These are phyloP conservation scores for Tetranychus truncatus DNA, from an alignment of 2,888 invertebrate genomes.

Conservation along the genomic window DNA sequence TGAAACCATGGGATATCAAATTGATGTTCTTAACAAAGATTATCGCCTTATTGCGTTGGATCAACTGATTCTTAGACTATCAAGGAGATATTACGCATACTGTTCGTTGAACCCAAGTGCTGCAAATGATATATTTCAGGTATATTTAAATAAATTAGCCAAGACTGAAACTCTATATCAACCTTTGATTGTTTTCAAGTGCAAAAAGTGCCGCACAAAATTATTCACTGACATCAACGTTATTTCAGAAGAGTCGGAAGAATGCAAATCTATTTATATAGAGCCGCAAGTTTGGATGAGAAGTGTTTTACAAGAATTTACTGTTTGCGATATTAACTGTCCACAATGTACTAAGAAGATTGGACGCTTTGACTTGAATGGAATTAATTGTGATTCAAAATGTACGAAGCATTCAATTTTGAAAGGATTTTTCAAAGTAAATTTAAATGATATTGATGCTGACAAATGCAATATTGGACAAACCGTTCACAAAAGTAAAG, in stretches of 20 bases:
- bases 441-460: not conserved
- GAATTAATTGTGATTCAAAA: not conserved
- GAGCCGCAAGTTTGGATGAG: constrained; percentile 8
- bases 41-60: constrained; percentile 15
- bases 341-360: constrained; percentile 3
- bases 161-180: not conserved
- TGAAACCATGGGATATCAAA: constrained; percentile 24
- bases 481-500: not conserved
- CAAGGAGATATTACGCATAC: not conserved
- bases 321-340: not conserved
- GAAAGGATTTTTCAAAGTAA: not conserved
- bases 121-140: not conserved
- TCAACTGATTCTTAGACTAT: not conserved
- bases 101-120: not conserved
- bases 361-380: not conserved
- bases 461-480: not conserved
- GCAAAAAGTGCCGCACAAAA: constrained; percentile 16
- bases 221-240: constrained; percentile 10
- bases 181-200: not conserved
- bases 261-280: not conserved
- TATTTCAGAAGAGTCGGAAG: not conserved
- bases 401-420: not conserved
- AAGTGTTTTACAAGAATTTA: not conserved
- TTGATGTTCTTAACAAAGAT: constrained; percentile 11
- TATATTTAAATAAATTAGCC: not conserved